Evolutionary conservation across 2,888 invertebrate species (phyloP).

Genomic region (Acronicta leporina): DNA sequence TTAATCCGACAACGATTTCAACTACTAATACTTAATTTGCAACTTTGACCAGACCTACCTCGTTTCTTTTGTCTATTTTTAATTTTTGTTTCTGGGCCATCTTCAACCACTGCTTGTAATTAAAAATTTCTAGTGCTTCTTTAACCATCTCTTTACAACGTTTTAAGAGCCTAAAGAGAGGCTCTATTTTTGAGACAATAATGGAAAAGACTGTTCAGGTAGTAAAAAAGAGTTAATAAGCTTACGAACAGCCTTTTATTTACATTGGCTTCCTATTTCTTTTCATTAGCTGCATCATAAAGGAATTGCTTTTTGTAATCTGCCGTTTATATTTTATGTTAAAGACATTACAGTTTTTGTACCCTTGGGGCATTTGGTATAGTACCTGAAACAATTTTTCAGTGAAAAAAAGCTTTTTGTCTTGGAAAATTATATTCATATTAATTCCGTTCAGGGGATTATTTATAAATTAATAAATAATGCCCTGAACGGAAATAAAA

Average conservation of each 20-base stretch:
- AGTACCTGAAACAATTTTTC: slow-evolving; percentile 60
- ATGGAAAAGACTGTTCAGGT: slow-evolving; percentile 62
- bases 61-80: slow-evolving; percentile 12
- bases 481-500: too few relatives aligned
- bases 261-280: slow-evolving; percentile 77
- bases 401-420: slow-evolving; percentile 61
- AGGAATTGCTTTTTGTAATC: slow-evolving; percentile 68
- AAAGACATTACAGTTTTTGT: slow-evolving; percentile 67
- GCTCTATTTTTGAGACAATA: slow-evolving; percentile 59
- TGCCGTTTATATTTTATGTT: slow-evolving; percentile 67
- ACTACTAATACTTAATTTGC: too few relatives aligned
- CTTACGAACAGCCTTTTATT: slow-evolving; percentile 74
- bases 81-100: slow-evolving; percentile 10
- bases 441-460: slow-evolving; percentile 19
- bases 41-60: slow-evolving; percentile 24
- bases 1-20: too few relatives aligned
- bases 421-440: slow-evolving; percentile 32
- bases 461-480: slow-evolving; percentile 11
- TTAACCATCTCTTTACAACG: slow-evolving; percentile 12
- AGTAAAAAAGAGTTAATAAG: slow-evolving; percentile 76
- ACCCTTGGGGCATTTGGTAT: slow-evolving; percentile 68
- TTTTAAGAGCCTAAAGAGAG: slow-evolving; percentile 45
- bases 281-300: slow-evolving; percentile 81
- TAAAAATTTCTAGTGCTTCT: slow-evolving; percentile 30
- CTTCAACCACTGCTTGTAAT: slow-evolving; percentile 21